Conservation (phyloP, 2,888 invertebrate genomes). For the Sphinx pinastri region DNA sequence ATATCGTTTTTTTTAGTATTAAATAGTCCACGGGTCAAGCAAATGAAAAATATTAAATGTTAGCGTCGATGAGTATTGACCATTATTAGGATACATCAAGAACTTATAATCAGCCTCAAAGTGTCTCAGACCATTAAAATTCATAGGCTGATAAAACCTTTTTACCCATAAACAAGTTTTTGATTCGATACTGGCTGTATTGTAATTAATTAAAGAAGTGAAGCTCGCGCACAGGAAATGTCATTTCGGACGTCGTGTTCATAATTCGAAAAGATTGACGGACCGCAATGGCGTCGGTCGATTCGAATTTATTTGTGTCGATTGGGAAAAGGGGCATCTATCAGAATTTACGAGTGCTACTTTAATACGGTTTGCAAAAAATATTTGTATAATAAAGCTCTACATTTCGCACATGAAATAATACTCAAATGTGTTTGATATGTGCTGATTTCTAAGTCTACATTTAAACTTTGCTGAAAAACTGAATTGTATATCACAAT, state of each 20-base stretch:
- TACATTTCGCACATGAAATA: too few relatives aligned
- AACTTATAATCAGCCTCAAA: too few relatives aligned
- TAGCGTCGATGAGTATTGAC: too few relatives aligned
- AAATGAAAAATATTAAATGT: too few relatives aligned
- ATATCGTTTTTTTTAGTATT: too few relatives aligned
- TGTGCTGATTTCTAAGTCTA: too few relatives aligned
- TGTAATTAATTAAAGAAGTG: constrained; percentile 53
- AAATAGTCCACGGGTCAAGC: too few relatives aligned
- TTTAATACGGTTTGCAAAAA: not conserved
- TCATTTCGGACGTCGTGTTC: constrained; percentile 58
- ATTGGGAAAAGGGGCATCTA: constrained; percentile 27
- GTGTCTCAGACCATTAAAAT: not conserved
- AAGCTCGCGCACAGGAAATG: constrained; percentile 58
- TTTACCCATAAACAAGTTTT: constrained; percentile 41
- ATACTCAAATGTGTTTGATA: too few relatives aligned
- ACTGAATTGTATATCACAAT: too few relatives aligned
- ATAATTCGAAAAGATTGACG: constrained; percentile 65
- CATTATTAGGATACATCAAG: too few relatives aligned
- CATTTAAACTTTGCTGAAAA: too few relatives aligned
- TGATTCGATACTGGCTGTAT: constrained; percentile 48
- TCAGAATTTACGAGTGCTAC: constrained; percentile 6
- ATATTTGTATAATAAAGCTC: not conserved
- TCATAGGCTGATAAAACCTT: constrained; percentile 16
- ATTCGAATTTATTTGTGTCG: constrained; percentile 15
- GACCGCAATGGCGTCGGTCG: constrained; percentile 39